Conservation (phyloP, 1,140 invertebrate genomes). For the Carposina sasakii region DNA sequence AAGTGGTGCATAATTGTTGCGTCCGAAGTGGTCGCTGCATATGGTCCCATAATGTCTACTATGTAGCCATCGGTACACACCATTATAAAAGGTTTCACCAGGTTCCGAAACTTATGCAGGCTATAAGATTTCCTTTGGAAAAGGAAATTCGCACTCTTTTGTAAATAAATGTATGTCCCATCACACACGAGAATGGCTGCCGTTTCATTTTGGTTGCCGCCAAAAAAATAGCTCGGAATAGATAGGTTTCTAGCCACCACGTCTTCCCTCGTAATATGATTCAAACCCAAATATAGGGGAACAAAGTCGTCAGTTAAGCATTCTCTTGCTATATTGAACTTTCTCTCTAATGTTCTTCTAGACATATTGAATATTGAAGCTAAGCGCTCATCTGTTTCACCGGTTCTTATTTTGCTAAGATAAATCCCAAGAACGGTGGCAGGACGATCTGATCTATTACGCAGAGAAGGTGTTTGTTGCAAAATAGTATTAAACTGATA, state of each 20-base stretch:
- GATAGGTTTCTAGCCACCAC: neutral
- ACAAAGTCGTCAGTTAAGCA: neutral
- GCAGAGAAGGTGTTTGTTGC: neutral
- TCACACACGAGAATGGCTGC: neutral
- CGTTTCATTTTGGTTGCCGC: neutral
- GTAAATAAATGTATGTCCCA: neutral
- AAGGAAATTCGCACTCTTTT: neutral
- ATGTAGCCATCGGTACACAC: slow-evolving; percentile 18
- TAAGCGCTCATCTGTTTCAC: slow-evolving; percentile 2
- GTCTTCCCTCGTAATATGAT: neutral
- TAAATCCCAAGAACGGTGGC: neutral
- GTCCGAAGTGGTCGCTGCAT: slow-evolving; percentile 12
- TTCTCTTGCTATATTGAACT: neutral
- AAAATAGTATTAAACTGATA: neutral
- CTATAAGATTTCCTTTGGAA: neutral
- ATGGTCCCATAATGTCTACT: slow-evolving; percentile 14
- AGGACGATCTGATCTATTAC: neutral
- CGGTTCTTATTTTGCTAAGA: neutral
- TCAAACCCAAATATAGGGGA: slow-evolving; percentile 1
- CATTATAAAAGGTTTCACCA: slow-evolving; percentile 17
- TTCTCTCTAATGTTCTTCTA: neutral
- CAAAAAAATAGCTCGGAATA: neutral
- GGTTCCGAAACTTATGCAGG: neutral
- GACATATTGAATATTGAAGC: neutral
- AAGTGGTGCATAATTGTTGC: too few relatives aligned